phyloP scores from a whole-genome alignment of 2,888 invertebrate genomes.

The Antitype chi region DNA sequence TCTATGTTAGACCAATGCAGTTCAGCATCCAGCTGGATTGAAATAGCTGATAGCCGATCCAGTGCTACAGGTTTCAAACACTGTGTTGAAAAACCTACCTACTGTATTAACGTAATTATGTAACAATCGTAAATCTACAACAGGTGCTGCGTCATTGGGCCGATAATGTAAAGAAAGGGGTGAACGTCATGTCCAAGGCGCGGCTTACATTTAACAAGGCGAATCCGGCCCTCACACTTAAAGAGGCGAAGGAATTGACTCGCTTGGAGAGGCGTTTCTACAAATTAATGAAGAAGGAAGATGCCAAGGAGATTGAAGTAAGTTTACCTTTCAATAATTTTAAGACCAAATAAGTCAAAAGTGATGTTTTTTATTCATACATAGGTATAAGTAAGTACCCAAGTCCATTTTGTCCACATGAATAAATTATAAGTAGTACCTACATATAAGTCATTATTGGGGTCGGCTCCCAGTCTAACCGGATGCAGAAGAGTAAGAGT shows the following conservation, averaged over 20 bases:
- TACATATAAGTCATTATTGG: too few species aligned
- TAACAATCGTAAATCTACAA: background rate
- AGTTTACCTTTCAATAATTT: slow-evolving; percentile 14
- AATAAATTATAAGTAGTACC: too few species aligned
- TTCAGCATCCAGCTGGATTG: background rate
- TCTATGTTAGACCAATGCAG: background rate
- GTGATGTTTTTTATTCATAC: background rate
- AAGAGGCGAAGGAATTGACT: slow-evolving; percentile 28
- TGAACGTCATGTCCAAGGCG: background rate
- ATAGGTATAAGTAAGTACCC: background rate
- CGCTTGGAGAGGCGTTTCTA: slow-evolving; percentile 40
- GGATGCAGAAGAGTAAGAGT: too few species aligned
- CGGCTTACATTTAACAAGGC: background rate
- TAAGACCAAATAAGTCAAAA: background rate
- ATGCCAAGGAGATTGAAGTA: slow-evolving; percentile 26
- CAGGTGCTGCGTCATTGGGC: slow-evolving; percentile 48
- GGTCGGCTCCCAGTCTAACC: too few species aligned
- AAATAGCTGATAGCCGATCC: background rate
- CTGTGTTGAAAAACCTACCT: background rate
- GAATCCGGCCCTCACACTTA: background rate
- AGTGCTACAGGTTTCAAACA: background rate
- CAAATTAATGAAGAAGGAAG: slow-evolving; percentile 36
- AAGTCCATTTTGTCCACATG: background rate
- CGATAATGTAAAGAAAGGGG: slow-evolving; percentile 23
- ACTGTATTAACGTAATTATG: background rate